A percentile compares a stretch with the other conserved stretches of the same genome.
These are phyloP conservation scores for Philereme transversata DNA, from an alignment of 2,888 invertebrate species.

Conservation along the genomic window DNA sequence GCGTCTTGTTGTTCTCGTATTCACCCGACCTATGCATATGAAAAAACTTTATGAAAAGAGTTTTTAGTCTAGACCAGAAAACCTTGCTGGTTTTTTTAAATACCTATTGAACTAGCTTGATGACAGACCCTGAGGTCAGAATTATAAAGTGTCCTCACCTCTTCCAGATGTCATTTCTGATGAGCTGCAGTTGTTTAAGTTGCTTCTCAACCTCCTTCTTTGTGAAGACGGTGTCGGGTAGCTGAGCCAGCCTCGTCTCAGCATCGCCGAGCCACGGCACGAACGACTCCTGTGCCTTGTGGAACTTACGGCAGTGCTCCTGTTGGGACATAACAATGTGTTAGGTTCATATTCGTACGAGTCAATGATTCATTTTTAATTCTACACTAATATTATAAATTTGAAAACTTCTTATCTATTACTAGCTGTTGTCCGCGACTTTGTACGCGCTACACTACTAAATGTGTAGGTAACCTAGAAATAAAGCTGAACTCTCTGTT, in stretches of 20 bases:
- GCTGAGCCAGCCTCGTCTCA: conserved; percentile 91
- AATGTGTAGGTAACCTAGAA: too few species aligned
- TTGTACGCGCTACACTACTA: too few species aligned
- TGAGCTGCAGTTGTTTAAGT: conserved; percentile 92
- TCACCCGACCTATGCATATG: conserved; percentile 88
- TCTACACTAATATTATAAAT: too few species aligned
- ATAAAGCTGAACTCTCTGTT: too few species aligned
- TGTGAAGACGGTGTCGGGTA: conserved; percentile 91
- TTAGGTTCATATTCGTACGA: too few species aligned
- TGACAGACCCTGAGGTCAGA: too few species aligned
- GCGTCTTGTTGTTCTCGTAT: conserved; percentile 93
- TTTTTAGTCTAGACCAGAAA: too few species aligned
- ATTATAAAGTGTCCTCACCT: conserved; percentile 61
- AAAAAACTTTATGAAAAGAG: not conserved
- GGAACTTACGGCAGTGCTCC: conserved; percentile 96
- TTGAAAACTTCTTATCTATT: too few species aligned
- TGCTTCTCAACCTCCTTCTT: conserved; percentile 94
- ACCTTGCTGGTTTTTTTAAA: too few species aligned
- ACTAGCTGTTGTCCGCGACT: too few species aligned
- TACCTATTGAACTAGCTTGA: too few species aligned
- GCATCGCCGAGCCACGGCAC: conserved; percentile 94
- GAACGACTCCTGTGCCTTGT: conserved; percentile 92
- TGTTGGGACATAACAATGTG: conserved; percentile 35
- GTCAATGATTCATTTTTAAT: too few species aligned
- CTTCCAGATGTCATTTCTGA: conserved; percentile 97